Evolutionary conservation across 2,888 invertebrate species (phyloP).

Genomic region (Chrysodeixis includens): DNA sequence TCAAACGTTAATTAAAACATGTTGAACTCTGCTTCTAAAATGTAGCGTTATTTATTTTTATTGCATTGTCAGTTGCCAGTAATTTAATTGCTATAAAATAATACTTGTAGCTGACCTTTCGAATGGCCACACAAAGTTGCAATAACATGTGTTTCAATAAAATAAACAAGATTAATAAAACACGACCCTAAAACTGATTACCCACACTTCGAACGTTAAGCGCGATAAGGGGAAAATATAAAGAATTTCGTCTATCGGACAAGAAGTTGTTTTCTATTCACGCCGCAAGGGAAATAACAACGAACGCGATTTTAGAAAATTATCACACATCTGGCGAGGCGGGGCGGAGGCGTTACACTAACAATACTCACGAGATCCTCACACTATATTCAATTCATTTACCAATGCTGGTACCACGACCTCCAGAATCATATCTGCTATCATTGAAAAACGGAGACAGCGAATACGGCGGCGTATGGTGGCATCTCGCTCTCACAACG

Average conservation of each 20-base stretch:
- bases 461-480: too few species aligned
- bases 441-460: too few species aligned
- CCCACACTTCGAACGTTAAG: conserved; percentile 32
- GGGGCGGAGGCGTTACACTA: conserved; percentile 40
- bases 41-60: too few species aligned
- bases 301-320: conserved; percentile 59
- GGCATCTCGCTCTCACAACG: too few species aligned
- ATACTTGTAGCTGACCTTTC: too few species aligned
- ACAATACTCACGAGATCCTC: conserved; percentile 44
- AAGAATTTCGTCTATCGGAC: conserved; percentile 34
- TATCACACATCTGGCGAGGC: conserved; percentile 53
- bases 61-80: too few species aligned
- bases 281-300: conserved; percentile 68
- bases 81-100: too few species aligned
- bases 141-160: too few species aligned
- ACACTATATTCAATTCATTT: conserved; percentile 26
- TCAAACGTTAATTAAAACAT: neutral
- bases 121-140: too few species aligned
- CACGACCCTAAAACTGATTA: conserved; percentile 20
- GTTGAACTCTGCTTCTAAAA: too few species aligned
- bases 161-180: conserved; percentile 18
- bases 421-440: too few species aligned
- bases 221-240: conserved; percentile 22
- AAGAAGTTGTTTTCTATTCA: conserved; percentile 61
- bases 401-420: neutral